Evolutionary conservation across 1,140 invertebrate genomes (phyloP), one percentile per base, ranked within the genome.

Genomic region (Belonocnema kinseyi): DNA sequence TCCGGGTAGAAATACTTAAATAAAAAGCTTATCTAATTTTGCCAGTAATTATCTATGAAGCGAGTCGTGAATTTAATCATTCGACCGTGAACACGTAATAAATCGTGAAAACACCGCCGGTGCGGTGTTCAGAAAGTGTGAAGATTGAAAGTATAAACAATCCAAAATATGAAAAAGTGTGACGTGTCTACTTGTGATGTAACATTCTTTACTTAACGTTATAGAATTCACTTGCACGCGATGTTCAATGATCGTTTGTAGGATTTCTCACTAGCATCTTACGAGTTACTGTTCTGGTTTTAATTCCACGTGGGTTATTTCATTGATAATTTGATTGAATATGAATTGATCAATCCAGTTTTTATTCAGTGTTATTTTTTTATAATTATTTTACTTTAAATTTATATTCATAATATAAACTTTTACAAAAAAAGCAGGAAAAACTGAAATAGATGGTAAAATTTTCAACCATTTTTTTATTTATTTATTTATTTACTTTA

Each of bases 111-210:
- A 73, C 61, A 11, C 46, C 58, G 12, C 52, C 26, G n/a, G 21
- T 51, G 21, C 52, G 40, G 70, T 82, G 74, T 50, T 85, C 84
- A 87, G 83, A 85, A 86, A 87, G 86, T 85, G 86, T 87, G 79
- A 84, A 85, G 51, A 85, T 82, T 54, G 82, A 86, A 87, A 86
- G 85, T 81, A 74, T 50, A 73, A 78, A 76, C 51, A 73, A 73
- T 26, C 14, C n/a, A 53, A 73, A 73, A 74, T 74, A 17, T 74
- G 73, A 74, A 74, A 66, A n/a, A 66, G 26, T 66, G n/a, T 66
- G 58, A 61, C 58, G 58, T 21, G 50, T 46, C 56, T 53, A 52
- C 40, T 54, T 21, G 73, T 78, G 54, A 82, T 66, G 70, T 26
- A 77, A 82, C 40, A 26, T 66, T 33, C 61, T 66, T 66, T 40